phyloP scores from a whole-genome alignment of 1,140 invertebrate species.

The Cotesia vestalis region DNA sequence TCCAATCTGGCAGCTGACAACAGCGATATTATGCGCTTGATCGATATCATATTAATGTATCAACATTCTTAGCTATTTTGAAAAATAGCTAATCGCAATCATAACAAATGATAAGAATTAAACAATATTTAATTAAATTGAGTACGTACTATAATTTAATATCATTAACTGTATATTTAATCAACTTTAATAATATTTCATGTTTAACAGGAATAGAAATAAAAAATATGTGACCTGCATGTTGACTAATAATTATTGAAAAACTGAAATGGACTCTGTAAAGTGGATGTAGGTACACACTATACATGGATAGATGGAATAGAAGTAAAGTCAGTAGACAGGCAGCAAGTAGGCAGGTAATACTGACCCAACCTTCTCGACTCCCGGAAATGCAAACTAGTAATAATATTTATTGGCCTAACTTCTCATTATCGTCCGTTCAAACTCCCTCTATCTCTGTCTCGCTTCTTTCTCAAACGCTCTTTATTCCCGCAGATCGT shows the following conservation, averaged over 20 bases:
- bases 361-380: conserved; percentile 25
- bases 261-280: conserved; percentile 16
- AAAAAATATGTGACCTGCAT: neutral
- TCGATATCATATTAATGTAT: neutral
- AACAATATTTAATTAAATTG: neutral
- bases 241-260: conserved; percentile 18
- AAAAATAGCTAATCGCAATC: neutral
- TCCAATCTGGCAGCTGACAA: conserved; percentile 22
- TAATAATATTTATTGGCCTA: conserved; percentile 20
- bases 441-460: conserved; percentile 4
- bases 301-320: neutral
- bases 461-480: neutral
- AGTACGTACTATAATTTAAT: too few species aligned
- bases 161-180: too few species aligned
- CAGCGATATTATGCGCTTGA: conserved; percentile 4
- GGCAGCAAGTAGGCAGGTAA: conserved; percentile 5
- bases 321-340: neutral
- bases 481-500: neutral
- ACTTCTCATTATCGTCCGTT: conserved; percentile 27
- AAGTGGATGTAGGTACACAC: neutral
- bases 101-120: neutral
- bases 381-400: conserved; percentile 31
- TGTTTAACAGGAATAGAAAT: neutral
- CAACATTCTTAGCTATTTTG: neutral
- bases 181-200: too few species aligned